Conservation (phyloP, 2,888 invertebrate genomes). For the Eupsilia transversa region DNA sequence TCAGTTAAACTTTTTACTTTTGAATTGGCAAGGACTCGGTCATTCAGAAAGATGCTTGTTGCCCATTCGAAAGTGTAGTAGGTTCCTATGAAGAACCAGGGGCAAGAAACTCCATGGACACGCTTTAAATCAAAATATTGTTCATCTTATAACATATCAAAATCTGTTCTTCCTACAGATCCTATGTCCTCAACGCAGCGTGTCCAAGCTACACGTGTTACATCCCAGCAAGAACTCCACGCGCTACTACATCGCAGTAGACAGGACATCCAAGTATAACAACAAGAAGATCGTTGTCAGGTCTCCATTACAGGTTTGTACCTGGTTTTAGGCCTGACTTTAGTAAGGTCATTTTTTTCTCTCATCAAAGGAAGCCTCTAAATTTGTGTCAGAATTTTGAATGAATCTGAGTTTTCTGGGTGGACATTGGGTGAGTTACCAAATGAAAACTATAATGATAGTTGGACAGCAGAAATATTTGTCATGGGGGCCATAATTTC, state of each 20-base stretch:
- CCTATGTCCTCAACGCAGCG: slow-evolving; percentile 92
- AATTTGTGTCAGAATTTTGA: neutral
- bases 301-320: slow-evolving; percentile 93
- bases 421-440: neutral
- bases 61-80: neutral
- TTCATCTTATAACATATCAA: too few relatives aligned
- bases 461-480: neutral
- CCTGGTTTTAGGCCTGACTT: neutral
- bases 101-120: too few relatives aligned
- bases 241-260: slow-evolving; percentile 93
- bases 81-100: neutral
- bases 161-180: slow-evolving; percentile 78
- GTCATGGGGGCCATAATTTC: neutral
- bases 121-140: neutral
- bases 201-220: slow-evolving; percentile 92
- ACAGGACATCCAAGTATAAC: slow-evolving; percentile 91
- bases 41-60: neutral
- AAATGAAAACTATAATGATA: neutral
- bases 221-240: slow-evolving; percentile 91
- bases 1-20: neutral
- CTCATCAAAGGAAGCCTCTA: neutral
- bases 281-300: slow-evolving; percentile 92
- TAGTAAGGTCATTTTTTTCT: neutral
- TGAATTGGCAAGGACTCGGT: neutral
- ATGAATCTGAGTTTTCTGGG: neutral